These are phyloP conservation scores for Philereme vetulata DNA, from an alignment of 2,888 invertebrate species.

Conservation along the genomic window DNA sequence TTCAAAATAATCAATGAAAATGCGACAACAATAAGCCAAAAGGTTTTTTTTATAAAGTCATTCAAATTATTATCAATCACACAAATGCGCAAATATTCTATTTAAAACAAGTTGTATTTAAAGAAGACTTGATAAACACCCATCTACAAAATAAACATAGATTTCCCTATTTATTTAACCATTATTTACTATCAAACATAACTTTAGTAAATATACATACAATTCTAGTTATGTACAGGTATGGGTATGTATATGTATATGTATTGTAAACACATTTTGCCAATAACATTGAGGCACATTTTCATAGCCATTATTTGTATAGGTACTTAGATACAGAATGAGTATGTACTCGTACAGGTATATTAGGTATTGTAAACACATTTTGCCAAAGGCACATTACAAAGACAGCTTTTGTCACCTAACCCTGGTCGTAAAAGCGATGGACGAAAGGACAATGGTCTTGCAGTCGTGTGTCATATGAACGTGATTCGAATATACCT, in stretches of 20 bases:
- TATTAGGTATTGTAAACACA: constrained; percentile 8
- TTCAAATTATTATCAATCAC: no score
- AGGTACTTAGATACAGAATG: no score
- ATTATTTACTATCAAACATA: constrained; percentile 2
- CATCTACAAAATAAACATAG: background rate
- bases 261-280: no score
- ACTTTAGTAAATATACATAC: background rate
- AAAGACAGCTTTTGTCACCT: constrained; percentile 42
- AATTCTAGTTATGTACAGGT: background rate
- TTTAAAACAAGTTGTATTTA: background rate
- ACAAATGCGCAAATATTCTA: background rate
- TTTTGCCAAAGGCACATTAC: constrained; percentile 15
- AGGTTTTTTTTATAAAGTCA: no score
- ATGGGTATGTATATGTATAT: no score
- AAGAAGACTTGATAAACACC: background rate
- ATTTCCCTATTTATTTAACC: constrained; percentile 1
- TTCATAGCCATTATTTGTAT: no score
- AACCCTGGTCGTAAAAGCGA: constrained; percentile 42
- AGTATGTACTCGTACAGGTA: no score
- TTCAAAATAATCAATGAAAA: no score
- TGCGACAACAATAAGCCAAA: no score
- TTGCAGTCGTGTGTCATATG: constrained; percentile 40
- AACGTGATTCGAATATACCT: constrained; percentile 53
- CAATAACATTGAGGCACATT: no score
- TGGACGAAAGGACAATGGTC: constrained; percentile 37